A percentile compares a stretch with the other conserved stretches of the same genome.
Evolutionary conservation across 2,797 vertebrate species (phyloP).

Genomic region (Coccyzus lansbergi): DNA sequence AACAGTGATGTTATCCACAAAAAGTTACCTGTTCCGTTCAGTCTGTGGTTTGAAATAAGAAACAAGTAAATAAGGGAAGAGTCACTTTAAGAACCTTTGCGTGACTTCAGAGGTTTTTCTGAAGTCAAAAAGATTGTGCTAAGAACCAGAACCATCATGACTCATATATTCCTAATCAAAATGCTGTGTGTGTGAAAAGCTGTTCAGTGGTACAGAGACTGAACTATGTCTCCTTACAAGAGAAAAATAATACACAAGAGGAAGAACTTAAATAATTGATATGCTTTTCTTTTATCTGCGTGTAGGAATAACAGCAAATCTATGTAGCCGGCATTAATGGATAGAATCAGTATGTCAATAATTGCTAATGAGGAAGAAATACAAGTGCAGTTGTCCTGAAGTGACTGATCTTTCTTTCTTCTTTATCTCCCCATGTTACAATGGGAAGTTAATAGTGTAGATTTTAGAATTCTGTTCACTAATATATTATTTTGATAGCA

Average conservation of each 20-base stretch:
- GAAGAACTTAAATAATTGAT: constrained; percentile 61
- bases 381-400: constrained; percentile 10
- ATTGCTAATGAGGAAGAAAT: constrained; percentile 39
- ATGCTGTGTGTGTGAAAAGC: constrained; percentile 31
- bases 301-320: constrained; percentile 44
- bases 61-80: neutral
- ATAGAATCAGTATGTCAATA: constrained; percentile 46
- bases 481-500: neutral
- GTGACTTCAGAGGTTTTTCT: constrained; percentile 36
- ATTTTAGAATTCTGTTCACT: constrained; percentile 24
- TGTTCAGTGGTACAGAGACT: neutral
- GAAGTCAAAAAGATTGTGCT: constrained; percentile 22
- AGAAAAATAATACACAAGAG: constrained; percentile 54
- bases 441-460: neutral
- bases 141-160: constrained; percentile 41
- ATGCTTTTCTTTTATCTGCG: constrained; percentile 49
- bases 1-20: neutral
- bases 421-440: neutral
- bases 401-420: constrained; percentile 16
- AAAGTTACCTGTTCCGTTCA: neutral
- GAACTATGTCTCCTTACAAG: constrained; percentile 40
- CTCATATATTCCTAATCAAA: constrained; percentile 58
- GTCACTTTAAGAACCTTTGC: constrained; percentile 23
- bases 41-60: neutral
- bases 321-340: constrained; percentile 65